Percentiles rank a stretch among this genome's conserved stretches.
phyloP scores from a whole-genome alignment of 2,888 invertebrate species.

The Philereme transversata region DNA sequence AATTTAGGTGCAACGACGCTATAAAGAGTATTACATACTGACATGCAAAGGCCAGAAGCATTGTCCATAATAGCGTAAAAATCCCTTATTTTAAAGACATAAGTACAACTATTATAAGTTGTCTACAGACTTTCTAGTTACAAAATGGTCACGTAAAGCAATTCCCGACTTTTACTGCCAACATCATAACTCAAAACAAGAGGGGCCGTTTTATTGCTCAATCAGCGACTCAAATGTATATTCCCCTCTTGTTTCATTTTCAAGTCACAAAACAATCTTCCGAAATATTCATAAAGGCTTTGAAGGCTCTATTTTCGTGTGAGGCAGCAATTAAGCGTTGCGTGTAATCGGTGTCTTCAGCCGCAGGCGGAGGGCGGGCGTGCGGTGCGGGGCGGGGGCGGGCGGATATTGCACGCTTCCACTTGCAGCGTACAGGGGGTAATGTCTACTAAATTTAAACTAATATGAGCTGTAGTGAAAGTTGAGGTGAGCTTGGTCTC shows the following conservation, averaged over 20 bases:
- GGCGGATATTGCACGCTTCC: slow-evolving; percentile 21
- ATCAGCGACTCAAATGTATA: slow-evolving; percentile 19
- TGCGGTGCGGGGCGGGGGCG: neutral
- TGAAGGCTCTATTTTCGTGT: slow-evolving; percentile 23
- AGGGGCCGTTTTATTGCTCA: slow-evolving; percentile 12
- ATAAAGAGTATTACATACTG: too few species aligned
- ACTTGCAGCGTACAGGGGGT: slow-evolving; percentile 10
- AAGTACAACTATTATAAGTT: too few species aligned
- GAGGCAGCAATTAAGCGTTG: slow-evolving; percentile 24
- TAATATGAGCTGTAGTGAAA: slow-evolving; percentile 9
- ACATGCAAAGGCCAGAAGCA: too few species aligned
- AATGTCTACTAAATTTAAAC: slow-evolving; percentile 11
- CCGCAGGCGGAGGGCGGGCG: slow-evolving; percentile 5
- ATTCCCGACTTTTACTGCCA: neutral
- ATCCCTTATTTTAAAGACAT: too few species aligned
- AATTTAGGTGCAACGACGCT: too few species aligned
- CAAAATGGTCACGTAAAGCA: neutral
- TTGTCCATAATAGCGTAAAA: too few species aligned
- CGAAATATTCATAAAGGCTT: slow-evolving; percentile 22
- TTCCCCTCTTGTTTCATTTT: slow-evolving; percentile 13
- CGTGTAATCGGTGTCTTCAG: slow-evolving; percentile 26
- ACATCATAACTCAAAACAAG: neutral
- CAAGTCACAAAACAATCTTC: slow-evolving; percentile 22
- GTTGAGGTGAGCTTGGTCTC: slow-evolving; percentile 9
- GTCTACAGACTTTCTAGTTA: too few species aligned